phyloP scores from a whole-genome alignment of 2,113 vertebrate genomes.

The Coracopsis vasa region DNA sequence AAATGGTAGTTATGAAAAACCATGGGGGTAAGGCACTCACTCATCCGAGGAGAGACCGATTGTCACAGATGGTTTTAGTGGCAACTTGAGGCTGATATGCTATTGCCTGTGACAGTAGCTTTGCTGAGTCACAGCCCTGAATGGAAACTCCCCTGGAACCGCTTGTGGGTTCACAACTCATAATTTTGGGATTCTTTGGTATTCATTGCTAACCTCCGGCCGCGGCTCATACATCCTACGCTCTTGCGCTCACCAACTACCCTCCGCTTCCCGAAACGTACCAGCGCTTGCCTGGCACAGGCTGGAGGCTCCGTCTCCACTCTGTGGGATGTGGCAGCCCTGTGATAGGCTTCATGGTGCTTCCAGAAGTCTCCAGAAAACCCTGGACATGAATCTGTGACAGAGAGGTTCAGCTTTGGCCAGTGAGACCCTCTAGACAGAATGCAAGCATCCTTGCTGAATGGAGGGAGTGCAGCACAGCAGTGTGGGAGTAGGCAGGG shows the following conservation, averaged over 20 bases:
- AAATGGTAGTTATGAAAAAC: background rate
- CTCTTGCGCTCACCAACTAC: background rate
- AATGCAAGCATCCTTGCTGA: background rate
- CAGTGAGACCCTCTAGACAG: background rate
- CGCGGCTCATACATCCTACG: background rate
- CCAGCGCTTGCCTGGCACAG: fast-evolving
- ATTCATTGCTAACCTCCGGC: conserved; percentile 47
- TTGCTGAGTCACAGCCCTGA: conserved; percentile 52
- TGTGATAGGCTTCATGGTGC: background rate
- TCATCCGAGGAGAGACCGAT: background rate
- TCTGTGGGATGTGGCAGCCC: background rate
- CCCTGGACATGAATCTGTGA: background rate
- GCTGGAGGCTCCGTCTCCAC: background rate
- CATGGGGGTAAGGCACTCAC: background rate
- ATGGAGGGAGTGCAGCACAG: fast-evolving
- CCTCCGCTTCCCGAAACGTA: background rate
- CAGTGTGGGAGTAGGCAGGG: background rate
- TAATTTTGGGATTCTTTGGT: conserved; percentile 69
- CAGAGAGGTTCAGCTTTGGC: background rate
- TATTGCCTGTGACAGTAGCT: background rate
- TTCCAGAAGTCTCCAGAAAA: background rate
- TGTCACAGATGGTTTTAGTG: conserved; percentile 33
- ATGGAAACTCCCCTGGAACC: conserved; percentile 66
- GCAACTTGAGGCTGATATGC: background rate
- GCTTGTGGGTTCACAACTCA: conserved; percentile 55